Conservation (phyloP, 37 sponge, comb jelly and placozoan species). For the Eunapius fragilis region DNA sequence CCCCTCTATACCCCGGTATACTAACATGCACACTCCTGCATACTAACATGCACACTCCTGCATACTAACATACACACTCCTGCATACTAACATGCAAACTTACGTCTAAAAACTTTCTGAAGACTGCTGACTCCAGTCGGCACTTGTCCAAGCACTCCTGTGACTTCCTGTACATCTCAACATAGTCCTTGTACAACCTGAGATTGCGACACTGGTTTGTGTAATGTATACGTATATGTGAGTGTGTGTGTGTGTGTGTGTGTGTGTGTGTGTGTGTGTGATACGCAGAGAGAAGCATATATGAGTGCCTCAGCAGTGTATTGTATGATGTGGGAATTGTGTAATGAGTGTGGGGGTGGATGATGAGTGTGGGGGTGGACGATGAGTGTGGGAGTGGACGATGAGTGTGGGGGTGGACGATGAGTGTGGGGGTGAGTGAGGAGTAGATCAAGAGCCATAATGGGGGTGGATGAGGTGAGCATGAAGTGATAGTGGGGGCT, state of each 20-base stretch:
- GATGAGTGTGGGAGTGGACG: too few relatives aligned
- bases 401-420: too few relatives aligned
- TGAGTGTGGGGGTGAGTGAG: too few relatives aligned
- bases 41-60: background rate
- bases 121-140: slow-evolving; percentile 33
- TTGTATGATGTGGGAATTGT: too few relatives aligned
- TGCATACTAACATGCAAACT: background rate
- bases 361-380: too few relatives aligned
- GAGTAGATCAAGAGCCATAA: background rate
- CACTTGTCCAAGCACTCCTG: slow-evolving; percentile 51
- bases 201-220: slow-evolving; percentile 81
- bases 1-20: too few relatives aligned
- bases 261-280: background rate
- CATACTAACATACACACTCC: slow-evolving; percentile 11
- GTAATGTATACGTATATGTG: background rate
- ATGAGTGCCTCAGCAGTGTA: too few relatives aligned
- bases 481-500: background rate
- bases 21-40: background rate
- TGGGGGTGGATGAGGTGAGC: background rate
- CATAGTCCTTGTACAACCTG: slow-evolving; percentile 79
- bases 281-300: too few relatives aligned
- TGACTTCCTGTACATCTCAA: slow-evolving; percentile 73
- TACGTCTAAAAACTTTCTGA: slow-evolving; percentile 70
- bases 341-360: too few relatives aligned
- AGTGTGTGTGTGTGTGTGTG: slow-evolving; percentile 9